Percentiles rank a stretch among this genome's conserved stretches.
Conservation (phyloP, 2,113 vertebrate species). For the Oryzias melastigma region DNA sequence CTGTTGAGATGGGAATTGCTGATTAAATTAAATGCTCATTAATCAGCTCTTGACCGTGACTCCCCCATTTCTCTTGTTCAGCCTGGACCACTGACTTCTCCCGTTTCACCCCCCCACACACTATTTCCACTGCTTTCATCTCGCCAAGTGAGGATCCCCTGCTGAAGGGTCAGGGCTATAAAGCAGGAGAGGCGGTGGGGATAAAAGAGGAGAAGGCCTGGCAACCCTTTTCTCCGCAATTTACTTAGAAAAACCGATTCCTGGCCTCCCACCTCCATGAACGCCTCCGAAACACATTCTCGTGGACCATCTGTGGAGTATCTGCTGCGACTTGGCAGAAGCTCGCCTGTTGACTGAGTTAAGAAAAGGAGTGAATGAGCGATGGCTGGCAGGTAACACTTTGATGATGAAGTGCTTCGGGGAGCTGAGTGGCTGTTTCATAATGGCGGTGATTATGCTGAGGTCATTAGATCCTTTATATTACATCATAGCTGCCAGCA, state of each 20-base stretch:
- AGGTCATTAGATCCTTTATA: conserved; percentile 64
- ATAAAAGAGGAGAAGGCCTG: conserved; percentile 27
- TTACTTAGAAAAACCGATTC: conserved; percentile 51
- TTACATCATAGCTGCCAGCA: conserved; percentile 62
- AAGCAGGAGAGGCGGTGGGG: conserved; percentile 40
- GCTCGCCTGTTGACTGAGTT: conserved; percentile 26
- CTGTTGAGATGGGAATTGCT: conserved; percentile 82
- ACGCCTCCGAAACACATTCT: conserved; percentile 19
- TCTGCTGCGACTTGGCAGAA: conserved; percentile 26
- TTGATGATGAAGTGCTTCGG: conserved; percentile 56
- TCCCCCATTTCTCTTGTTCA: conserved; percentile 78
- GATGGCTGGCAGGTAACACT: conserved; percentile 41
- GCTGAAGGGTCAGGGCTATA: conserved; percentile 53
- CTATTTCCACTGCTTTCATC: conserved; percentile 2
- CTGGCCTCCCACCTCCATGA: conserved; percentile 30
- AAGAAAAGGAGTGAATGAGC: conserved; percentile 33
- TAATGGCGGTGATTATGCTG: conserved; percentile 64
- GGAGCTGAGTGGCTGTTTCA: conserved; percentile 44
- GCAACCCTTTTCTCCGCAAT: conserved; percentile 32
- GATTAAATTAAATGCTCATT: conserved; percentile 96
- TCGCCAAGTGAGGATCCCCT: conserved; percentile 42
- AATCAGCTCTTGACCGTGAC: conserved; percentile 84
- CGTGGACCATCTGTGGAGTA: background rate
- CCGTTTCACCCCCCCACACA: conserved; percentile 4
- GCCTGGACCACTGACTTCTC: conserved; percentile 70